phyloP scores from a whole-genome alignment of 53 echinoderm and acorn worm genomes.

The Temnopleurus reevesii region DNA sequence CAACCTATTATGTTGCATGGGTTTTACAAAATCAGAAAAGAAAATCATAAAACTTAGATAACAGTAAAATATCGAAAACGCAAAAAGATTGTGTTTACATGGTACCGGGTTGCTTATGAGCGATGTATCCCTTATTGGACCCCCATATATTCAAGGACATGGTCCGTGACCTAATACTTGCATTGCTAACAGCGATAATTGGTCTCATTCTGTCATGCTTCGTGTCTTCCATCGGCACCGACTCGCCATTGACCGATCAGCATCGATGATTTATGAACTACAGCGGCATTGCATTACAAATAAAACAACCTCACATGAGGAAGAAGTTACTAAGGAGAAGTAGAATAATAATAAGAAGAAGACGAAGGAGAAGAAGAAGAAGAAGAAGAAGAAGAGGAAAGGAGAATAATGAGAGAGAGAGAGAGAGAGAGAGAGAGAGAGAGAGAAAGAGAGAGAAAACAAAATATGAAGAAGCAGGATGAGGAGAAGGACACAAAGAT shows the following conservation, averaged over 20 bases:
- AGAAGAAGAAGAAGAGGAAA: background rate
- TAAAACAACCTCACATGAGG: background rate
- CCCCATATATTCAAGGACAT: background rate
- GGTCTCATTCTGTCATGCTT: background rate
- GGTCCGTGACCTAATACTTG: slow-evolving; percentile 1
- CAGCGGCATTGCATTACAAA: background rate
- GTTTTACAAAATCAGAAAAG: too few species aligned
- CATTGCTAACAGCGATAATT: background rate
- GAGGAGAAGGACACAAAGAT: background rate
- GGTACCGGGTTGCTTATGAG: too few species aligned
- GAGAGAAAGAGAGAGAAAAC: background rate
- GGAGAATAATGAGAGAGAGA: background rate
- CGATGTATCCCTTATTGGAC: background rate
- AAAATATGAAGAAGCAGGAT: background rate
- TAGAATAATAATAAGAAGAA: background rate
- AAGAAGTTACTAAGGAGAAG: background rate
- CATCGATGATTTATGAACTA: background rate
- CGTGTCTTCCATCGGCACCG: background rate
- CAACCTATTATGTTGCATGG: too few species aligned
- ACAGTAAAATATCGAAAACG: too few species aligned
- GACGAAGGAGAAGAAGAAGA: background rate
- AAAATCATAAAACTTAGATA: too few species aligned
- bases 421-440: background rate
- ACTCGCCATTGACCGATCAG: background rate
- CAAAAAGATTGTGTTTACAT: too few species aligned